Evolutionary conservation across 2,113 vertebrate genomes (phyloP).

Genomic region (Stigmatopora nigra): DNA sequence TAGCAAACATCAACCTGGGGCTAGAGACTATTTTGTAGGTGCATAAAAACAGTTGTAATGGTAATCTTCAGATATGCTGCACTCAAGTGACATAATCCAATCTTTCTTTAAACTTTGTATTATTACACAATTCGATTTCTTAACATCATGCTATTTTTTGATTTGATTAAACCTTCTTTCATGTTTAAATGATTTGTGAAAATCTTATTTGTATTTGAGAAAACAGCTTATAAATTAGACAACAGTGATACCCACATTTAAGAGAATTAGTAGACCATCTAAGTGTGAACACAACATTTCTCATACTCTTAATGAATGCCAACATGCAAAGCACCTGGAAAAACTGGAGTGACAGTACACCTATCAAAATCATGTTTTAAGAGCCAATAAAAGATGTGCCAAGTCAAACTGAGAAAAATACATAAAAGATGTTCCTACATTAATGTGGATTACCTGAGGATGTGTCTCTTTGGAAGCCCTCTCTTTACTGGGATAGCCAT

Average conservation of each 20-base stretch:
- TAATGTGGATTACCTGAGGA: conserved; percentile 65
- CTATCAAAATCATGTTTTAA: conserved; percentile 1
- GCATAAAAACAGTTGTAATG: too few relatives aligned
- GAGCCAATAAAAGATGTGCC: conserved; percentile 4
- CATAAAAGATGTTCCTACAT: conserved; percentile 19
- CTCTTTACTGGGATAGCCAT: conserved; percentile 74
- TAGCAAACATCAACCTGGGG: not conserved
- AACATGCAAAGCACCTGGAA: not conserved
- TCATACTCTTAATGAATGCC: not conserved
- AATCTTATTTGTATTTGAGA: not conserved
- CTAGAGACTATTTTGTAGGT: too few relatives aligned
- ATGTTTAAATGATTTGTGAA: too few relatives aligned
- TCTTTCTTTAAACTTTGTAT: too few relatives aligned
- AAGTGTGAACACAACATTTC: conserved; percentile 7
- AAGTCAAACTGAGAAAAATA: conserved; percentile 18
- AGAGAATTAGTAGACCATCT: not conserved
- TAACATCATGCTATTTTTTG: too few relatives aligned
- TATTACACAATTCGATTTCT: too few relatives aligned
- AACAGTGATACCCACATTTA: not conserved
- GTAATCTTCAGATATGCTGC: too few relatives aligned
- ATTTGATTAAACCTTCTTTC: too few relatives aligned
- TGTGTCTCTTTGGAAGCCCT: conserved; percentile 71
- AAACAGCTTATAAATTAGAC: not conserved
- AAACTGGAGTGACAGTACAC: conserved; percentile 10
- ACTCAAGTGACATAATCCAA: too few relatives aligned